Evolutionary conservation across 1,140 invertebrate genomes (phyloP).

Genomic region (Psix sp.): DNA sequence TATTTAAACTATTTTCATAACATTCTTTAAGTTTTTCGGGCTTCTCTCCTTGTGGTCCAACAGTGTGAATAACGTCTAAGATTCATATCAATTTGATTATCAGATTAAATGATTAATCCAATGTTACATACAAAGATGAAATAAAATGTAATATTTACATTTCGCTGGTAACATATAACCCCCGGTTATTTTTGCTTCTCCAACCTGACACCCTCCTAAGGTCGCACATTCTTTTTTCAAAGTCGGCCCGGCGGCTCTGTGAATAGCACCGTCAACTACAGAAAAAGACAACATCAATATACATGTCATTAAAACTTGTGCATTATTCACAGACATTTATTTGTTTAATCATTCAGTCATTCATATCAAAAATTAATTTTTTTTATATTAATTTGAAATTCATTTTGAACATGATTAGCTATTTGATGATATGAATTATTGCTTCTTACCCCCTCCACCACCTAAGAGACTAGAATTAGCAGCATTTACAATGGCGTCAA

Average conservation of each 20-base stretch:
- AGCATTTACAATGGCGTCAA: constrained; percentile 95
- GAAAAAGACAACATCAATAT: constrained; percentile 6
- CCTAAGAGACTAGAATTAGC: constrained; percentile 88
- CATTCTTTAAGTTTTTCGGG: constrained; percentile 81
- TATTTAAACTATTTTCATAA: constrained; percentile 82
- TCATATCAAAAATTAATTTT: too few relatives aligned
- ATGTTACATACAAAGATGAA: background rate
- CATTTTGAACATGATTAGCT: background rate
- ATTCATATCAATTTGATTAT: background rate
- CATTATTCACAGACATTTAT: background rate
- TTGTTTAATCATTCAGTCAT: background rate
- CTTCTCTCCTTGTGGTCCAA: constrained; percentile 87
- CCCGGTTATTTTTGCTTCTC: constrained; percentile 88
- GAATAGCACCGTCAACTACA: constrained; percentile 90
- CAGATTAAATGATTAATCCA: background rate
- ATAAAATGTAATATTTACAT: constrained; percentile 73
- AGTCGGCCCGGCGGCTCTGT: constrained; percentile 83
- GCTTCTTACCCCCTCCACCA: constrained; percentile 84
- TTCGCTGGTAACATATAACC: constrained; percentile 88
- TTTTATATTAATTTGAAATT: background rate
- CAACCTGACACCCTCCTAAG: constrained; percentile 84
- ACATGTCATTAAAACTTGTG: constrained; percentile 1
- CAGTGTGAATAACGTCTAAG: constrained; percentile 88
- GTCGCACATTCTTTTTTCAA: constrained; percentile 85
- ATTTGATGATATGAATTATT: background rate